Evolutionary conservation across 2,113 vertebrate species (phyloP), one percentile per base, ranked within the genome.

Genomic region (Caretta caretta): DNA sequence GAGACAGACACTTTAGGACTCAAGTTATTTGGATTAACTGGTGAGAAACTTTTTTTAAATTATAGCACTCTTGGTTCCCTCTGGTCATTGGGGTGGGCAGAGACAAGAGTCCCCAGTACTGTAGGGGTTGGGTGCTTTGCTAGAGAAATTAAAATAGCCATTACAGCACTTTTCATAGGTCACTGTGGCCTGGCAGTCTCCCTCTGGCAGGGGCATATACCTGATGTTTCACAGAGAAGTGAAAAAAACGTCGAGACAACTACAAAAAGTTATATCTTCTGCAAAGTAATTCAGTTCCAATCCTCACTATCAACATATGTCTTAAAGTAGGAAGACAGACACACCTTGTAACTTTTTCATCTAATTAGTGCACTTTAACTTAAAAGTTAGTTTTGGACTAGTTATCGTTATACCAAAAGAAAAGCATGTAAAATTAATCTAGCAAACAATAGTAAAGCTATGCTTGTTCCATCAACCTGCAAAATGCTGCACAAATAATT

Each of bases 1-100:
- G 56, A 89, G 83, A n/a, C 1, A 6, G 51, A 82, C 0, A 0
- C 0, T 0, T 72, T 49, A 50, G 11, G 62, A 48, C 5, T 90
- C 14, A 8, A 31, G 22, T 69, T 50, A 56, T 13, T 57, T 54
- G n/a, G 42, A 93, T 94, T 91, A 92, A 49, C 56, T 57, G 35
- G 3, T 62, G 51, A 94, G 38, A 91, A 95, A 86, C 27, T 49
- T 14, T 19, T 19, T 51, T 50, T 59, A 48, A 86, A 72, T 24
- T 31, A 27, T 0, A 38, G 16, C 27, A 35, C 8, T 80, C 31
- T 56, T 31, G 20, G 17, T 11, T 29, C 25, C 1, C 46, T 42
- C 35, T 51, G 11, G 19, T n/a, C 51, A 90, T 72, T 13, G 10
- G n/a, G 65, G 10, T 56, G 76, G 14, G 59, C 80, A 84, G 19